Evolutionary conservation across 2,888 invertebrate genomes (phyloP).

Genomic region (Branchellion lobata): DNA sequence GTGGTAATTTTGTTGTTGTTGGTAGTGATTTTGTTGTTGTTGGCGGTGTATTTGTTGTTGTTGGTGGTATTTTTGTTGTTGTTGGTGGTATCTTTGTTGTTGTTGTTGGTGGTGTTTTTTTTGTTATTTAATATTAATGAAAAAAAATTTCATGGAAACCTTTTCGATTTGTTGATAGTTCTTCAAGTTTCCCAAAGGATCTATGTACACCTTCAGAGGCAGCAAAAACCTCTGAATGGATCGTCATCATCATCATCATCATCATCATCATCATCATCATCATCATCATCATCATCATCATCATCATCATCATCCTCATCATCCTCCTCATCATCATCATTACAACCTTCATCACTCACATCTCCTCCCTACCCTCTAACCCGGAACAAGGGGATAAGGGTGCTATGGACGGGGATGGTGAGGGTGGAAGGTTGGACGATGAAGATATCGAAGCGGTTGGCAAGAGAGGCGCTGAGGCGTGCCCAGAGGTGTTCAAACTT

Average conservation of each 20-base stretch:
- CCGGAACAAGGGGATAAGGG: background rate
- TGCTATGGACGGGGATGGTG: background rate
- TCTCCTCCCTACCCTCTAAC: background rate
- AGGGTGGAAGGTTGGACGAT: background rate
- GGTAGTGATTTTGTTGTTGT: no score
- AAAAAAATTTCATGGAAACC: no score
- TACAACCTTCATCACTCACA: background rate
- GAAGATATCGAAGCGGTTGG: background rate
- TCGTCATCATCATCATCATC: background rate
- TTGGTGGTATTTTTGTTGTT: no score
- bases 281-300: slow-evolving; percentile 2
- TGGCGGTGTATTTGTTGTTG: no score
- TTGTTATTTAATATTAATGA: no score
- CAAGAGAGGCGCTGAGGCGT: background rate
- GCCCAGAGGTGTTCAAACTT: background rate
- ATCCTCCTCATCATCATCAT: slow-evolving; percentile 2
- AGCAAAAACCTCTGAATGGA: background rate
- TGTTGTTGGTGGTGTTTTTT: no score
- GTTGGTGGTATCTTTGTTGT: no score
- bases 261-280: background rate
- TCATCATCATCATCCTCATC: slow-evolving; percentile 23
- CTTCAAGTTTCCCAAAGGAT: background rate
- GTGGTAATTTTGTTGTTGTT: no score
- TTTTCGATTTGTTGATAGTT: background rate
- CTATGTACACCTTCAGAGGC: background rate